phyloP scores from a whole-genome alignment of 64 coral and sea anemone species.

The Actinia equina region DNA sequence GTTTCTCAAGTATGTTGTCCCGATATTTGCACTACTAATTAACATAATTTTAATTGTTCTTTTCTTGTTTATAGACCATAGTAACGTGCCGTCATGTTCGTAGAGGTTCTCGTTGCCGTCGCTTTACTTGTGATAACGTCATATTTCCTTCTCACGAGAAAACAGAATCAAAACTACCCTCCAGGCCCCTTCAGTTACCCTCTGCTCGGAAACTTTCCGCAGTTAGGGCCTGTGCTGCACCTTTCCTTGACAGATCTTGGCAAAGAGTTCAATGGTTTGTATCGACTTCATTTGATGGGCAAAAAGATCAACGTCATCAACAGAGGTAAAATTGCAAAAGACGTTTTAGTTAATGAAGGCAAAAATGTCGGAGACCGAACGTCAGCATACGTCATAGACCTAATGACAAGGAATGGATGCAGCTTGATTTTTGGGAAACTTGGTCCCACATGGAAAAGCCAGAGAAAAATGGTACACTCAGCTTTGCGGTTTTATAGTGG shows the following conservation, averaged over 20 bases:
- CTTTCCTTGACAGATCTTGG: neutral
- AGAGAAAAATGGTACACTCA: constrained; percentile 54
- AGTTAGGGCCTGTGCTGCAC: constrained; percentile 25
- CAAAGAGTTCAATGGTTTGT: neutral
- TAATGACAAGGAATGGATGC: constrained; percentile 1
- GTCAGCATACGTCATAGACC: constrained; percentile 17
- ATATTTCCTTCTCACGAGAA: neutral
- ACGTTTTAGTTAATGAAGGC: constrained; percentile 52
- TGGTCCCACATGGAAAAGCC: constrained; percentile 52
- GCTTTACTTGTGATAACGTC: neutral
- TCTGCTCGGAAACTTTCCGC: constrained; percentile 19
- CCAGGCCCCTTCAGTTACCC: constrained; percentile 13
- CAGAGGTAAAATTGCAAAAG: constrained; percentile 43
- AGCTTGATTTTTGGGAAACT: constrained; percentile 54
- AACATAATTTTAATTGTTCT: neutral
- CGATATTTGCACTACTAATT: too few relatives aligned
- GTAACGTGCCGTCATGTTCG: neutral
- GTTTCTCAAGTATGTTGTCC: too few relatives aligned
- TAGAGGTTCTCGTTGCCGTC: neutral
- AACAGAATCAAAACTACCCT: neutral
- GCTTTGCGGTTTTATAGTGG: constrained; percentile 52
- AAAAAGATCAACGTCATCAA: constrained; percentile 54
- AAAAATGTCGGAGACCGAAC: constrained; percentile 19
- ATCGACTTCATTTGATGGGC: constrained; percentile 23
- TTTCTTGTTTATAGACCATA: neutral